Conservation (phyloP, 1,140 invertebrate species). For the Drosophila kurseongensis region DNA sequence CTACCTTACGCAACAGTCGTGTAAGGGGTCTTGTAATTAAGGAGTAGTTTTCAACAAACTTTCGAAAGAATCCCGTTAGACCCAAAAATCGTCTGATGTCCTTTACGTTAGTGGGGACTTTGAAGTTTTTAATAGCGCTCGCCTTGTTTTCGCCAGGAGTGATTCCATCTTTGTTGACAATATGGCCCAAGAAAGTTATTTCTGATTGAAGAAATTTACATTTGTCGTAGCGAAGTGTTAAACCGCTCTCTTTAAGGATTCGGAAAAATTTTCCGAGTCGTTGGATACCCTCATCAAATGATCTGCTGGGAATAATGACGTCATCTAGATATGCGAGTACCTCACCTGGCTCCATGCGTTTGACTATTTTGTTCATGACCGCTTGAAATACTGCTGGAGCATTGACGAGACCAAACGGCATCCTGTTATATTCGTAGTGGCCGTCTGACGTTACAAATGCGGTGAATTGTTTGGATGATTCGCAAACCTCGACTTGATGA, state of each 20-base stretch:
- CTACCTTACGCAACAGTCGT: not conserved
- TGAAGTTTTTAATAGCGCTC: not conserved
- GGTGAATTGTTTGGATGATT: not conserved
- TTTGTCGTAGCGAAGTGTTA: not conserved
- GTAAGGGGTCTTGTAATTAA: not conserved
- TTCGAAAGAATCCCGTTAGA: not conserved
- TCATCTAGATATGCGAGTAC: no score
- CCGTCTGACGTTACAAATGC: not conserved
- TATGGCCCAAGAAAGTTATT: not conserved
- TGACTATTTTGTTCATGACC: conserved; percentile 1
- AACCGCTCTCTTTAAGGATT: not conserved
- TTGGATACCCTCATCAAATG: no score
- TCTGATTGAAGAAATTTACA: not conserved
- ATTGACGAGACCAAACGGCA: not conserved
- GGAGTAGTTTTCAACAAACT: not conserved
- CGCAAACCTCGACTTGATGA: conserved; percentile 1
- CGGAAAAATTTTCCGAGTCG: no score
- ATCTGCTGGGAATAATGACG: no score
- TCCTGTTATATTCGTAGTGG: not conserved
- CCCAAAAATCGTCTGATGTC: not conserved
- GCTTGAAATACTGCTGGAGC: not conserved
- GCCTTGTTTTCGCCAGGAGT: not conserved
- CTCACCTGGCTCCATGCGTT: not conserved
- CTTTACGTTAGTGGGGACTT: not conserved
- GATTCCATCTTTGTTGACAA: not conserved